Evolutionary conservation across 2,113 vertebrate species (phyloP).

Genomic region (Tricholaema leucomelas): DNA sequence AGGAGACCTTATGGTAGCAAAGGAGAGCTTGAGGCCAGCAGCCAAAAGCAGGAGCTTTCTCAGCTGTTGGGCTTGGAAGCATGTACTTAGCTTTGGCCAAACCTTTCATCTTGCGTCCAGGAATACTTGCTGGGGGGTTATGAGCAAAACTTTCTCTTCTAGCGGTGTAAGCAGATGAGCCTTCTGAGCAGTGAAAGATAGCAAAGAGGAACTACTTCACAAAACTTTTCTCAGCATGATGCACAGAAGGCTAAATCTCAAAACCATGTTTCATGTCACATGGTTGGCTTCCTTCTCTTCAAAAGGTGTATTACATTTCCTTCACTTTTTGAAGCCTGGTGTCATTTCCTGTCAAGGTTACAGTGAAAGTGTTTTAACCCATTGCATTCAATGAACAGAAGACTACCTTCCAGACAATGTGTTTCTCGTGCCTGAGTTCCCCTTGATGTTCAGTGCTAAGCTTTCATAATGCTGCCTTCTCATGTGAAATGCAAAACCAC

Average conservation of each 20-base stretch:
- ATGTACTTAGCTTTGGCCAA: not conserved
- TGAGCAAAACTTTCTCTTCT: not conserved
- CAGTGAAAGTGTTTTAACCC: conserved; percentile 24
- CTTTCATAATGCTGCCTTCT: conserved; percentile 43
- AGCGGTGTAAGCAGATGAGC: not conserved
- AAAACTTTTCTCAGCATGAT: not conserved
- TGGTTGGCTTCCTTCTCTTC: not conserved
- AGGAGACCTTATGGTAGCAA: not conserved
- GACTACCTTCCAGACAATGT: conserved; percentile 37
- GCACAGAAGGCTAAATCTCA: not conserved
- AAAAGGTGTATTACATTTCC: conserved; percentile 7
- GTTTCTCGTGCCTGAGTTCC: not conserved
- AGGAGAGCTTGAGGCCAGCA: not conserved
- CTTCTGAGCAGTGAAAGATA: not conserved
- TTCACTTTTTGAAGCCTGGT: not conserved
- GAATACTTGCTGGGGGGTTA: not conserved
- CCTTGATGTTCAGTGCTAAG: conserved; percentile 68
- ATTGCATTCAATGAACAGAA: not conserved
- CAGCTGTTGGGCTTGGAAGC: not conserved
- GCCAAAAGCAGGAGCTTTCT: not conserved
- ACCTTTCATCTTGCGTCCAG: not conserved
- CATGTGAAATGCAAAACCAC: not conserved
- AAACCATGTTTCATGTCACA: not conserved
- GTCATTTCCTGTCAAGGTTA: not conserved
- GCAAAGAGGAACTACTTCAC: not conserved